These are phyloP conservation scores for Scalopus aquaticus DNA, from an alignment of 2,113 vertebrate genomes.

Conservation along the genomic window DNA sequence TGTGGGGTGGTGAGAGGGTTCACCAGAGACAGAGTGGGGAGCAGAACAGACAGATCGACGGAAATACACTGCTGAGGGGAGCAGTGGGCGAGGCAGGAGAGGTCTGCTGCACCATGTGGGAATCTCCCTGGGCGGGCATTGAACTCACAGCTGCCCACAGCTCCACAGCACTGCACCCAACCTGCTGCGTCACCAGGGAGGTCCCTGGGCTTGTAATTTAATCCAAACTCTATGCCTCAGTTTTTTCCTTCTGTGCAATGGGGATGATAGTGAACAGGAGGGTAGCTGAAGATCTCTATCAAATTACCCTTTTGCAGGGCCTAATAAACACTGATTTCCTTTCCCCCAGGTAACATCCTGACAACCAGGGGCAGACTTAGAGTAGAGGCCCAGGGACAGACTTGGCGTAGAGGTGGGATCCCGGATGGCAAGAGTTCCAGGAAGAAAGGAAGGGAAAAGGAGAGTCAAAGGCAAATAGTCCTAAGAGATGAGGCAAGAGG, in stretches of 20 bases:
- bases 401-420: too few relatives aligned
- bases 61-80: too few relatives aligned
- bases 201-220: not conserved
- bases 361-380: not conserved
- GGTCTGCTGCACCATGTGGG: too few relatives aligned
- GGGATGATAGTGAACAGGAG: not conserved
- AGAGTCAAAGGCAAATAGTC: not conserved
- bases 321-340: not conserved
- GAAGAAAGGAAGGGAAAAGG: not conserved
- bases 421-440: not conserved
- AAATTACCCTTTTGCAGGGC: not conserved
- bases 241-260: constrained; percentile 30
- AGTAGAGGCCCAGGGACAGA: not conserved
- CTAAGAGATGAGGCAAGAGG: not conserved
- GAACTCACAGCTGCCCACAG: too few relatives aligned
- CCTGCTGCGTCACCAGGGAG: too few relatives aligned
- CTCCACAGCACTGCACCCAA: too few relatives aligned
- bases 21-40: too few relatives aligned
- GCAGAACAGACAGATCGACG: too few relatives aligned
- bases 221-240: not conserved
- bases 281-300: not conserved
- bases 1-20: too few relatives aligned
- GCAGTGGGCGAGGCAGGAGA: too few relatives aligned
- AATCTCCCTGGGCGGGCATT: too few relatives aligned
- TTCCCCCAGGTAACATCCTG: not conserved